Evolutionary conservation across 2,113 vertebrate species (phyloP).

Genomic region (Mastomys natalensis): DNA sequence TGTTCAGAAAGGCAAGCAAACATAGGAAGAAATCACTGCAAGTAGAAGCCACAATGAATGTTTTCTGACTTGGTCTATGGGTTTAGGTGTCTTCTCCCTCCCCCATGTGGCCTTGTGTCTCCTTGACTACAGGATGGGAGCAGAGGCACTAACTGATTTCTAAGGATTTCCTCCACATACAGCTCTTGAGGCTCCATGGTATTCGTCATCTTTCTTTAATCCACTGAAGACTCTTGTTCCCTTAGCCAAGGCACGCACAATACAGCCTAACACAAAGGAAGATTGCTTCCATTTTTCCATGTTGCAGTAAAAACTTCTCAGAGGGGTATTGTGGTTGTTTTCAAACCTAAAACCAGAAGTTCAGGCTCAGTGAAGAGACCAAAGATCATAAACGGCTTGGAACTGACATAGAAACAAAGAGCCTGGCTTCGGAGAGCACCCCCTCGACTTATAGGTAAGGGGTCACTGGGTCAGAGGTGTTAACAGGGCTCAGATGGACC

Average conservation of each 20-base stretch:
- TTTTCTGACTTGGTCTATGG: background rate
- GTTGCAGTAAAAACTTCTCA: constrained; percentile 51
- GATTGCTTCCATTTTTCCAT: constrained; percentile 31
- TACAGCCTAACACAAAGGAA: constrained; percentile 19
- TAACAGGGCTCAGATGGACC: background rate
- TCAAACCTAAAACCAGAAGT: constrained; percentile 66
- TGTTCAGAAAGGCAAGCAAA: background rate
- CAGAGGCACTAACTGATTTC: background rate
- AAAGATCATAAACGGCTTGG: constrained; percentile 5
- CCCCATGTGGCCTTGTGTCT: background rate
- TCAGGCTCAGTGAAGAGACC: constrained; percentile 23
- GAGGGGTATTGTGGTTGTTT: constrained; percentile 43
- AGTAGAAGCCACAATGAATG: background rate
- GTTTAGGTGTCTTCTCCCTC: background rate
- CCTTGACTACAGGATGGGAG: background rate
- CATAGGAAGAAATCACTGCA: background rate
- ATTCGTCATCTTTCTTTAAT: background rate
- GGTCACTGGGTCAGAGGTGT: background rate
- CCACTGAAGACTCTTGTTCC: background rate
- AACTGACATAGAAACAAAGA: constrained; percentile 45
- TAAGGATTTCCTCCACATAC: background rate
- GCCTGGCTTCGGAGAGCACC: background rate
- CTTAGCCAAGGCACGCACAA: constrained; percentile 28
- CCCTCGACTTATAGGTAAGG: background rate
- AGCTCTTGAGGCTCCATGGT: background rate